Evolutionary conservation across 2,113 vertebrate genomes (phyloP).

Genomic region (Leucosticte australis): DNA sequence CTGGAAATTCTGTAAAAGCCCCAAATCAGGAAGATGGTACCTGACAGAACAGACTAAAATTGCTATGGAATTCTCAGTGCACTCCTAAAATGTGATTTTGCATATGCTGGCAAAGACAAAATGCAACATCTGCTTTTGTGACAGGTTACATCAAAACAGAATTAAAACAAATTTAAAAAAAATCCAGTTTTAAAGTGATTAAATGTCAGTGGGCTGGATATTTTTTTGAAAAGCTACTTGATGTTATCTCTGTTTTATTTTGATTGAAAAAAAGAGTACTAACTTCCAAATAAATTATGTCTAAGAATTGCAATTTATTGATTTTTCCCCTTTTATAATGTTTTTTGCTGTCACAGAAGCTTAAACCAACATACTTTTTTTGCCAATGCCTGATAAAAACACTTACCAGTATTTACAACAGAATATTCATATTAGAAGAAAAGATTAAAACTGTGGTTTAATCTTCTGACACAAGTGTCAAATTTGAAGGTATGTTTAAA

Average conservation of each 20-base stretch:
- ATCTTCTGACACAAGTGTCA: not conserved
- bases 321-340: fast-evolving
- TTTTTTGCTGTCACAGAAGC: not conserved
- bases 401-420: not conserved
- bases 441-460: not conserved
- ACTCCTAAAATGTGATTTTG: not conserved
- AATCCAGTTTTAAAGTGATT: not conserved
- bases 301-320: not conserved
- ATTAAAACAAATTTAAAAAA: not conserved
- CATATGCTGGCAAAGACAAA: not conserved
- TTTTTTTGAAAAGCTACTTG: not conserved
- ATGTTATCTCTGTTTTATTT: not conserved
- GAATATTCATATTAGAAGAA: not conserved
- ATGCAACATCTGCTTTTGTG: not conserved
- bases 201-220: not conserved
- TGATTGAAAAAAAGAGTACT: not conserved
- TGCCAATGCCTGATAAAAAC: not conserved
- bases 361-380: not conserved
- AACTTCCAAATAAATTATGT: not conserved
- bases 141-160: not conserved
- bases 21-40: not conserved
- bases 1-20: not conserved
- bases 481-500: not conserved
- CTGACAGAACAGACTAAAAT: not conserved
- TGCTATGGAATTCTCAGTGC: not conserved